Evolutionary conservation across 1,140 invertebrate genomes (phyloP).

Genomic region (Phocides pigmalion): DNA sequence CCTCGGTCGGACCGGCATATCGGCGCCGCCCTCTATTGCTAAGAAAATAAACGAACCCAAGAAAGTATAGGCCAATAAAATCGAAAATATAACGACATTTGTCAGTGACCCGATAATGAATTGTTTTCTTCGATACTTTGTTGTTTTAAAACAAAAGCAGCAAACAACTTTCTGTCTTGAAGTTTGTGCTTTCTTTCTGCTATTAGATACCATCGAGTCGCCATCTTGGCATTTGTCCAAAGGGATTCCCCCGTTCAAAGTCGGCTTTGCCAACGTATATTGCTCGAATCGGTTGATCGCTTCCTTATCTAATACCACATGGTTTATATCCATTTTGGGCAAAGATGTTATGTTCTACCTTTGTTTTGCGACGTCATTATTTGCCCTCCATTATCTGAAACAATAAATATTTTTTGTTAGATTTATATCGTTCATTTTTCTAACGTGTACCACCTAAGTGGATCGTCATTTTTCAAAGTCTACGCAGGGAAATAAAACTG

Average conservation of each 20-base stretch:
- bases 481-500: constrained; percentile 54
- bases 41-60: constrained; percentile 95
- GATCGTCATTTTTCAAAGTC: constrained; percentile 68
- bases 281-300: constrained; percentile 77
- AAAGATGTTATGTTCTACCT: constrained; percentile 52
- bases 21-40: constrained; percentile 90
- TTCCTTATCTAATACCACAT: constrained; percentile 78
- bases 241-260: constrained; percentile 73
- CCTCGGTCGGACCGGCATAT: constrained; percentile 69
- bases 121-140: constrained; percentile 82
- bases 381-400: constrained; percentile 63
- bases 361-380: constrained; percentile 58
- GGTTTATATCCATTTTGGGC: constrained; percentile 76
- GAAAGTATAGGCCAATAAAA: constrained; percentile 96
- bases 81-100: constrained; percentile 93
- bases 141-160: constrained; percentile 84
- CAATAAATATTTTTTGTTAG: constrained; percentile 53
- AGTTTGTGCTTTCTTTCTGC: constrained; percentile 75
- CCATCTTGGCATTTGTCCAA: constrained; percentile 80
- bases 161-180: constrained; percentile 80
- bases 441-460: constrained; percentile 45
- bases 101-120: constrained; percentile 89
- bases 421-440: constrained; percentile 40
- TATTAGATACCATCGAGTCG: constrained; percentile 77
- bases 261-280: constrained; percentile 75